Percentiles rank a stretch among this genome's conserved stretches.
These are phyloP conservation scores for Bombus vancouverensis DNA, from an alignment of 1,140 invertebrate species.

Conservation along the genomic window DNA sequence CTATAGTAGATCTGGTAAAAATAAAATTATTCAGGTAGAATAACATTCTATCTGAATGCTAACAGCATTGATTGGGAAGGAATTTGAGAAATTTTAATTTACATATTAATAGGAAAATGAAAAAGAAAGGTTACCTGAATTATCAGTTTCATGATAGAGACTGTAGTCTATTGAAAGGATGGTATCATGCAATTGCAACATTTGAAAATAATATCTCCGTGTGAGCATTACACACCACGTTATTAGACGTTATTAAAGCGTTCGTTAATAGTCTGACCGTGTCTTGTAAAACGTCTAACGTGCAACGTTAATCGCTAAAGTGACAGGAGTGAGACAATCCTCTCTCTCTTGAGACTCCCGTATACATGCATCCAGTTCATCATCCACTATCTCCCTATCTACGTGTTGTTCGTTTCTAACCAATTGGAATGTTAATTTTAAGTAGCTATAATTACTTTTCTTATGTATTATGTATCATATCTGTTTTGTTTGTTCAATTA, in stretches of 20 bases:
- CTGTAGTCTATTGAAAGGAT: neutral
- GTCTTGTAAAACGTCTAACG: neutral
- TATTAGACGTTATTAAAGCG: slow-evolving; percentile 7
- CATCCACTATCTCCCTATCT: slow-evolving; percentile 4
- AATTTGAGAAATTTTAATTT: neutral
- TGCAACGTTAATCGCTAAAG: slow-evolving; percentile 20
- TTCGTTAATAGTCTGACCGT: slow-evolving; percentile 4
- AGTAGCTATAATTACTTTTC: neutral
- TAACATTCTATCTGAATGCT: too few species aligned
- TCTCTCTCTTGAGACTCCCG: slow-evolving; percentile 20
- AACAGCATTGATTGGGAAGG: too few species aligned
- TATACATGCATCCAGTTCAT: slow-evolving; percentile 32
- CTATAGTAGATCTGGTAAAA: too few species aligned
- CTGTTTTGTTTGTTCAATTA: neutral
- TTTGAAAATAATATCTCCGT: slow-evolving; percentile 19
- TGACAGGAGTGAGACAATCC: slow-evolving; percentile 38
- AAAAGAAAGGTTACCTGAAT: neutral
- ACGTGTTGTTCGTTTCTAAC: neutral
- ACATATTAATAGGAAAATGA: neutral
- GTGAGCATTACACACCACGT: neutral
- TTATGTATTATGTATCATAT: too few species aligned
- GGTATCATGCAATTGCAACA: neutral
- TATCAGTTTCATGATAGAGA: neutral
- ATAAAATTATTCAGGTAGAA: too few species aligned
- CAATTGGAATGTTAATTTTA: neutral